Conservation (phyloP, 1,140 invertebrate genomes). For the Carposina sasakii region DNA sequence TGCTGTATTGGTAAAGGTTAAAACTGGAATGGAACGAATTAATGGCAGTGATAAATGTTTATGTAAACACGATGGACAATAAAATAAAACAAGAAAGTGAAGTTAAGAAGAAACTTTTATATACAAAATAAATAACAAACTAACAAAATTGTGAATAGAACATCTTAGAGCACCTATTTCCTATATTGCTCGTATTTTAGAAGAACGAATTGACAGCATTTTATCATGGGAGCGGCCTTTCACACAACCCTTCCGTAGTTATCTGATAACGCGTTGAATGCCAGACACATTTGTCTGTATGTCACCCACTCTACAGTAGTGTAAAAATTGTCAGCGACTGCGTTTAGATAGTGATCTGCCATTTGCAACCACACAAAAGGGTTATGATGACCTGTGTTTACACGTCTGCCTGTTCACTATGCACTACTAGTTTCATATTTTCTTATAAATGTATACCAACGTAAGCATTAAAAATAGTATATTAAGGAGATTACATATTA, state of each 20-base stretch:
- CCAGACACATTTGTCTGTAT: slow-evolving; percentile 58
- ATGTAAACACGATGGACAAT: background rate
- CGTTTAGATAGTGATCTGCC: slow-evolving; percentile 62
- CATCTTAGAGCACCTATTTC: slow-evolving; percentile 50
- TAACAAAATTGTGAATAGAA: slow-evolving; percentile 25
- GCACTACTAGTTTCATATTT: too few relatives aligned
- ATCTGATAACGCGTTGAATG: slow-evolving; percentile 65
- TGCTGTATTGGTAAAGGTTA: slow-evolving; percentile 21
- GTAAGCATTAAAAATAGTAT: too few relatives aligned
- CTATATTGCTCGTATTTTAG: slow-evolving; percentile 56
- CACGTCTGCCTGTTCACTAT: too few relatives aligned
- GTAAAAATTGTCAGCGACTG: slow-evolving; percentile 69
- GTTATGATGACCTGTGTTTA: slow-evolving; percentile 22
- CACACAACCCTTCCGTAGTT: slow-evolving; percentile 57
- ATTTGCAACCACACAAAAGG: slow-evolving; percentile 47
- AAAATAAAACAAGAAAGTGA: background rate
- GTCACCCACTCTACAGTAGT: slow-evolving; percentile 58
- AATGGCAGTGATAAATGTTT: background rate
- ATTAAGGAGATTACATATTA: too few relatives aligned
- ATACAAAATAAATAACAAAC: slow-evolving; percentile 16
- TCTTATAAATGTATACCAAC: too few relatives aligned
- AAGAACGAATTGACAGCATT: slow-evolving; percentile 57
- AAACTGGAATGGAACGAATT: background rate
- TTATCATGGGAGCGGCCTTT: slow-evolving; percentile 55
- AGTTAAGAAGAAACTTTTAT: background rate